Conservation (phyloP, 1,140 invertebrate genomes). For the Camponotus vicinus region DNA sequence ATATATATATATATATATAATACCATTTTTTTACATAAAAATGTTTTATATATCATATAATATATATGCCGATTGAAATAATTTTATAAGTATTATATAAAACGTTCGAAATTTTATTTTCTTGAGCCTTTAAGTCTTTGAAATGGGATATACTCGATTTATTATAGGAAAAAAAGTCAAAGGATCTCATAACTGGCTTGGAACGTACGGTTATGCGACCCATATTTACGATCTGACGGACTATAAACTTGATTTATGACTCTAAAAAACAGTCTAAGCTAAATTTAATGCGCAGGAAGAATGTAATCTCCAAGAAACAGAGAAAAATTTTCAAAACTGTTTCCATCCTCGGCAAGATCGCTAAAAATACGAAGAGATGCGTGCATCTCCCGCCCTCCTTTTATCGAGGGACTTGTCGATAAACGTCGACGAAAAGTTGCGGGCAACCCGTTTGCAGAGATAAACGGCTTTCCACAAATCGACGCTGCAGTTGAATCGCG, state of each 20-base stretch:
- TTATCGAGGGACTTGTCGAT: slow-evolving; percentile 61
- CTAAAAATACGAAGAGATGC: slow-evolving; percentile 52
- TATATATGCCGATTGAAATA: not conserved
- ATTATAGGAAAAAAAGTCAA: not conserved
- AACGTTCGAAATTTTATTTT: slow-evolving; percentile 3
- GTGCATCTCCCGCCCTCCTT: slow-evolving; percentile 21
- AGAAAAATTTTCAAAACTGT: slow-evolving; percentile 40
- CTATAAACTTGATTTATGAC: slow-evolving; percentile 54
- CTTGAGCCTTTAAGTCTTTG: not conserved
- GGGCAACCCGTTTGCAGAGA: slow-evolving; percentile 53
- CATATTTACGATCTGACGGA: slow-evolving; percentile 31
- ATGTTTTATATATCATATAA: not conserved
- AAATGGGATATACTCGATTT: slow-evolving; percentile 26
- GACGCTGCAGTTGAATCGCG: slow-evolving; percentile 55
- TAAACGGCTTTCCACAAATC: slow-evolving; percentile 62
- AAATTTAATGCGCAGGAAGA: slow-evolving; percentile 41
- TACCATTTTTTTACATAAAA: not conserved
- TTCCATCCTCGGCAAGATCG: slow-evolving; percentile 43
- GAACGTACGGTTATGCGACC: slow-evolving; percentile 10
- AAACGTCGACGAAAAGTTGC: slow-evolving; percentile 62
- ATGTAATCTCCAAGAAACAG: slow-evolving; percentile 34
- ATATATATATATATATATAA: too few species aligned
- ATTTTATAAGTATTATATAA: not conserved
- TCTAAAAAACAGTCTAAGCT: slow-evolving; percentile 13
- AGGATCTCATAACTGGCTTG: slow-evolving; percentile 22